These are phyloP conservation scores for Trematomus loennbergii DNA, from an alignment of 2,113 vertebrate genomes.

Conservation along the genomic window DNA sequence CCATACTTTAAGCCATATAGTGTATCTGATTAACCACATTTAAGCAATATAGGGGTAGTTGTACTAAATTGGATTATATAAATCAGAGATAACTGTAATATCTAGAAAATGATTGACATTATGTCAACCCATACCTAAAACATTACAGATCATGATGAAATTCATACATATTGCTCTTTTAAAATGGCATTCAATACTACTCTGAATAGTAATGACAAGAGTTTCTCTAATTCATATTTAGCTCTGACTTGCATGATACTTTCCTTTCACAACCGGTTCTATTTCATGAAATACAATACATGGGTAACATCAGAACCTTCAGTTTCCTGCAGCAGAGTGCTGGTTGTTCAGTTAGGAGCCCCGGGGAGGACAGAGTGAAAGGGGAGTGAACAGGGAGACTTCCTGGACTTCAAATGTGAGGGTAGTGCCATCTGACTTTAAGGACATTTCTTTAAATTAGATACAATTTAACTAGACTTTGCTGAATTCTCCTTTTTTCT, in stretches of 20 bases:
- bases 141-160: background rate
- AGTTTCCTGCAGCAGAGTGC: background rate
- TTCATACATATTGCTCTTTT: background rate
- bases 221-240: background rate
- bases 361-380: slow-evolving; percentile 30
- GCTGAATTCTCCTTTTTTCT: background rate
- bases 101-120: background rate
- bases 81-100: background rate
- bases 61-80: background rate
- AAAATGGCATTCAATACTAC: background rate
- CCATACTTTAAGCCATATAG: background rate
- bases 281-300: background rate
- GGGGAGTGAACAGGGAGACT: slow-evolving; percentile 18
- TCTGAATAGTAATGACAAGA: background rate
- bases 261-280: slow-evolving; percentile 7
- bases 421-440: slow-evolving; percentile 19
- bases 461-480: background rate
- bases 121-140: background rate
- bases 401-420: slow-evolving; percentile 12
- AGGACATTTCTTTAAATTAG: background rate
- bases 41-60: background rate
- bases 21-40: background rate
- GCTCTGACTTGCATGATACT: background rate
- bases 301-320: slow-evolving; percentile 13
- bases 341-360: slow-evolving; percentile 22